Conservation (phyloP, 2,797 vertebrate genomes). For the Meda fulgida region DNA sequence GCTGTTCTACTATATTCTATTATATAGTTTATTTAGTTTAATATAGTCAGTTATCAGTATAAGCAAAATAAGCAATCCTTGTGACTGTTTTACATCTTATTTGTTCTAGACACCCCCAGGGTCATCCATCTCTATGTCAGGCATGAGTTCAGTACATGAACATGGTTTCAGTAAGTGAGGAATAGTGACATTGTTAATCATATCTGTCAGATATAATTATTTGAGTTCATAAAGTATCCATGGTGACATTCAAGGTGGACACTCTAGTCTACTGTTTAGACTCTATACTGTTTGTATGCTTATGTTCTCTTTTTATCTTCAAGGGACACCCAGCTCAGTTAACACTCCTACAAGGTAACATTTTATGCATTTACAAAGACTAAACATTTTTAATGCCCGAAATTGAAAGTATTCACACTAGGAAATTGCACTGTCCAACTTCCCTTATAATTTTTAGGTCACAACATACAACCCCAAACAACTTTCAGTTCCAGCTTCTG, state of each 20-base stretch:
- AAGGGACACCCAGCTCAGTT: conserved; percentile 71
- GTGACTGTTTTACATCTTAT: not conserved
- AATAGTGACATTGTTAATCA: conserved; percentile 3
- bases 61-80: not conserved
- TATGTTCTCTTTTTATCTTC: conserved; percentile 37
- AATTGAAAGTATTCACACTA: not conserved
- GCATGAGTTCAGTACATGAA: conserved; percentile 69
- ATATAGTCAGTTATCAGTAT: not conserved
- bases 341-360: conserved; percentile 71
- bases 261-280: conserved; percentile 7
- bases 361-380: not conserved
- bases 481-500: conserved; percentile 70
- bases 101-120: conserved; percentile 72
- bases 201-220: conserved; percentile 10
- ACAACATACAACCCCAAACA: conserved; percentile 66
- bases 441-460: conserved; percentile 60
- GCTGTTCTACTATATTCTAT: not conserved
- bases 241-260: not conserved
- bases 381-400: conserved; percentile 1
- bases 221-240: not conserved
- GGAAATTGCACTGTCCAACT: not conserved
- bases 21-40: conserved; percentile 1
- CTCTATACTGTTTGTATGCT: not conserved
- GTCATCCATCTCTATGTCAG: conserved; percentile 70
- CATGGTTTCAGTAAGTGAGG: conserved; percentile 71